A percentile compares a stretch with the other conserved stretches of the same genome.
These are phyloP conservation scores for Siniperca undulata DNA, from an alignment of 2,797 vertebrate genomes.

Conservation along the genomic window DNA sequence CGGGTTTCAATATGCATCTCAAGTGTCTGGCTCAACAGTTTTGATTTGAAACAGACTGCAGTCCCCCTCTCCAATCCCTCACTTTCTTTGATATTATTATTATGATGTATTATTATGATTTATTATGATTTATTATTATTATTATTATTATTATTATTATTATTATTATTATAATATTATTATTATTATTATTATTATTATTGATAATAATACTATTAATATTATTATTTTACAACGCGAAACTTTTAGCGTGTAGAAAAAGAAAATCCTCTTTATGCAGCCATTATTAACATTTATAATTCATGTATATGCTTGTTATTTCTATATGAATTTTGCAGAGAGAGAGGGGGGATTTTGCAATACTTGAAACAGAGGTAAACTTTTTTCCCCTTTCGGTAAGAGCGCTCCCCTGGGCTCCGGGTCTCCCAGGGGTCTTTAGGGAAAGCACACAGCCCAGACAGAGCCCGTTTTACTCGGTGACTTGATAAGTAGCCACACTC, in stretches of 20 bases:
- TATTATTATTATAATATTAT: neutral
- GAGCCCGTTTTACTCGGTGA: slow-evolving; percentile 86
- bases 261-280: neutral
- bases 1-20: slow-evolving; percentile 76
- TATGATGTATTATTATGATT: neutral
- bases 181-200: neutral
- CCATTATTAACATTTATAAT: neutral
- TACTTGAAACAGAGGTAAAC: slow-evolving; percentile 72
- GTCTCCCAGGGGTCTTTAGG: slow-evolving; percentile 86
- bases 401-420: slow-evolving; percentile 83
- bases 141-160: too few species aligned
- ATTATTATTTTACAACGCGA: neutral
- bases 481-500: slow-evolving; percentile 88
- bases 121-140: too few species aligned
- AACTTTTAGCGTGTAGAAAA: neutral
- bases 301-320: neutral
- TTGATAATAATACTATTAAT: slow-evolving; percentile 9
- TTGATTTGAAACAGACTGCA: slow-evolving; percentile 67
- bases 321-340: neutral
- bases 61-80: neutral
- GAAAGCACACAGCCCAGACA: slow-evolving; percentile 85
- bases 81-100: too few species aligned
- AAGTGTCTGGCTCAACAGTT: slow-evolving; percentile 65
- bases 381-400: slow-evolving; percentile 59
- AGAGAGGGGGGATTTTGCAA: slow-evolving; percentile 32